Percentiles rank a stretch among this genome's conserved stretches.
Evolutionary conservation across 2,888 invertebrate species (phyloP).

Genomic region (Pandemis heparana): DNA sequence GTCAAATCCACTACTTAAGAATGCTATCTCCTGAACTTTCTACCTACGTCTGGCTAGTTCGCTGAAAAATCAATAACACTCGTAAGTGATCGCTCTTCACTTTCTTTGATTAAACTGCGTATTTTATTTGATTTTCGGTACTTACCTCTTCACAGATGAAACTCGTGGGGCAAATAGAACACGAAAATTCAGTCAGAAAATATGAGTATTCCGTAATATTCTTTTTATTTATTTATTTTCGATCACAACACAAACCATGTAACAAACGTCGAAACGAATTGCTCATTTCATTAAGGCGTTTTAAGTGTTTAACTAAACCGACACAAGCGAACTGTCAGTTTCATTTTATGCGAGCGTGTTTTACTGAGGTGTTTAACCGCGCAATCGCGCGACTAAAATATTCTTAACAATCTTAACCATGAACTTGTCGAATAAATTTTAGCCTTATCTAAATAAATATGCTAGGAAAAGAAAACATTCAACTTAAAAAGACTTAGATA

Average conservation of each 20-base stretch:
- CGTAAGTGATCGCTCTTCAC: constrained; percentile 47
- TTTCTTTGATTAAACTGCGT: constrained; percentile 49
- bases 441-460: too few species aligned
- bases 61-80: constrained; percentile 62
- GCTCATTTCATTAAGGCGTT: constrained; percentile 36
- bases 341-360: background rate
- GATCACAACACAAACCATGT: constrained; percentile 57
- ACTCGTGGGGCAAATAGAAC: constrained; percentile 47
- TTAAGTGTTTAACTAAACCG: constrained; percentile 24
- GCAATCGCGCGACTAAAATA: background rate
- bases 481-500: too few species aligned
- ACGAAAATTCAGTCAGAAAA: constrained; percentile 46
- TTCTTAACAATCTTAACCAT: background rate
- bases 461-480: too few species aligned
- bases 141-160: constrained; percentile 60
- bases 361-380: too few species aligned
- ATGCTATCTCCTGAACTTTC: constrained; percentile 24
- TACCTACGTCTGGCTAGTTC: constrained; percentile 35
- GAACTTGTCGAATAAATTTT: background rate
- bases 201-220: constrained; percentile 53
- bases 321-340: constrained; percentile 32
- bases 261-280: constrained; percentile 52
- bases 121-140: constrained; percentile 46
- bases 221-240: constrained; percentile 62
- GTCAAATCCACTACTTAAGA: constrained; percentile 42